A percentile compares a stretch with the other conserved stretches of the same genome.
Evolutionary conservation across 1,140 invertebrate species (phyloP).

Genomic region (Calephelis nemesis): DNA sequence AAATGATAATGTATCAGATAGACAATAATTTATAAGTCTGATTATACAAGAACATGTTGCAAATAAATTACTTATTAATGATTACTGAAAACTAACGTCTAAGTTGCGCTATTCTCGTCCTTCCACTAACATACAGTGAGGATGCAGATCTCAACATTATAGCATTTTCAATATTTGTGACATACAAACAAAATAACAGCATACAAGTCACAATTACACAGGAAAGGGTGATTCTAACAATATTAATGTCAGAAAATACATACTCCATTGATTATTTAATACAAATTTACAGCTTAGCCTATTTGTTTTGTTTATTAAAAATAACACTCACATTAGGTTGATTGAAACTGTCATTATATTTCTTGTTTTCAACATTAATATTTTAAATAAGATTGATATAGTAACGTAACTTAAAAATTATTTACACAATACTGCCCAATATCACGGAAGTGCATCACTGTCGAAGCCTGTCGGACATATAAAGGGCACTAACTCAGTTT

Average conservation of each 20-base stretch:
- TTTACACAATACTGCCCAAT: conserved; percentile 73
- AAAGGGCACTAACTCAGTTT: conserved; percentile 37
- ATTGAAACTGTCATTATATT: conserved; percentile 58
- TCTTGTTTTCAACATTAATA: conserved; percentile 47
- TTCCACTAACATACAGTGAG: conserved; percentile 46
- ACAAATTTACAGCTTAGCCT: conserved; percentile 67
- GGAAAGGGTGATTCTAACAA: conserved; percentile 35
- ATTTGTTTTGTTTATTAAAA: conserved; percentile 48
- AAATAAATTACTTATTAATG: conserved; percentile 50
- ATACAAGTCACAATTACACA: conserved; percentile 50
- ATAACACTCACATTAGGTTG: conserved; percentile 59
- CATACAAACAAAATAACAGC: conserved; percentile 49
- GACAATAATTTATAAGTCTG: conserved; percentile 45
- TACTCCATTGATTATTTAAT: conserved; percentile 53
- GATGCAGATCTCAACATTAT: conserved; percentile 59
- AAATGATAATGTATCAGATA: conserved; percentile 36
- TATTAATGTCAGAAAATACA: conserved; percentile 46
- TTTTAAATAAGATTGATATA: conserved; percentile 52
- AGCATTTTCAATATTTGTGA: conserved; percentile 56
- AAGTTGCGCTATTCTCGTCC: conserved; percentile 49
- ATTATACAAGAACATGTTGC: conserved; percentile 42
- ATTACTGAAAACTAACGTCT: conserved; percentile 44
- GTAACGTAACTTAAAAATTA: conserved; percentile 48
- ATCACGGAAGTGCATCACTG: conserved; percentile 55
- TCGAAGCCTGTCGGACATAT: conserved; percentile 43